These are phyloP conservation scores for Drosophila parabipectinata DNA, from an alignment of 1,140 invertebrate species.

Conservation along the genomic window DNA sequence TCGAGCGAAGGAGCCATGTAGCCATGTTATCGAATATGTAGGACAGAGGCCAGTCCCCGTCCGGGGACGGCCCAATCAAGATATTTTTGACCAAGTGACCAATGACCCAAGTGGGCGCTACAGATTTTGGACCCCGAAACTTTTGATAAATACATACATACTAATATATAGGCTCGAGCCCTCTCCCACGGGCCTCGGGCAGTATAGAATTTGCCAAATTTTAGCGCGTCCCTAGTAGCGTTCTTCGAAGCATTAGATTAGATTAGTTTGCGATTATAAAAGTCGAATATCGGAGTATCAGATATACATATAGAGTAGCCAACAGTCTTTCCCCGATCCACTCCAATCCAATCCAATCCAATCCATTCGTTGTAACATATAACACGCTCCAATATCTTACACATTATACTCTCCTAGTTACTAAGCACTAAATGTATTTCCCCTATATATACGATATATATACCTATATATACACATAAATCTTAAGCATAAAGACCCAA, in stretches of 20 bases:
- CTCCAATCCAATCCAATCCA: conserved; percentile 1
- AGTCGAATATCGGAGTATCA: conserved; percentile 32
- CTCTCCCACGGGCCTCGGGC: conserved; percentile 24
- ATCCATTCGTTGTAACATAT: conserved; percentile 52
- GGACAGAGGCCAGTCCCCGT: conserved; percentile 24
- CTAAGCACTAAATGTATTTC: conserved; percentile 55
- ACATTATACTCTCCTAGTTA: conserved; percentile 44
- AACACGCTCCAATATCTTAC: conserved; percentile 50
- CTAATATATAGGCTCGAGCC: conserved; percentile 23
- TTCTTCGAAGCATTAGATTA: conserved; percentile 47
- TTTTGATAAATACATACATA: conserved; percentile 47
- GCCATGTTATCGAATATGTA: conserved; percentile 61
- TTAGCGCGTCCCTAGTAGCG: conserved; percentile 56
- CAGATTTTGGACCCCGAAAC: conserved; percentile 51
- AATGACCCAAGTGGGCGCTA: conserved; percentile 55
- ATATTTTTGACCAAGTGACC: conserved; percentile 72
- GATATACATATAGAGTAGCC: conserved; percentile 10
- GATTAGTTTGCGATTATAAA: conserved; percentile 30
- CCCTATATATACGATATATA: conserved; percentile 21
- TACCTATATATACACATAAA: conserved; percentile 25
- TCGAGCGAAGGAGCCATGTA: conserved; percentile 41
- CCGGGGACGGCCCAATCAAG: conserved; percentile 34
- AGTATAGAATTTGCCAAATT: conserved; percentile 78
- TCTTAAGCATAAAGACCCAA: conserved; percentile 51
- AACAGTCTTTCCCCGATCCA: conserved; percentile 17